Conservation (phyloP, 2,113 vertebrate genomes). For the Coryphaenoides rupestris region DNA sequence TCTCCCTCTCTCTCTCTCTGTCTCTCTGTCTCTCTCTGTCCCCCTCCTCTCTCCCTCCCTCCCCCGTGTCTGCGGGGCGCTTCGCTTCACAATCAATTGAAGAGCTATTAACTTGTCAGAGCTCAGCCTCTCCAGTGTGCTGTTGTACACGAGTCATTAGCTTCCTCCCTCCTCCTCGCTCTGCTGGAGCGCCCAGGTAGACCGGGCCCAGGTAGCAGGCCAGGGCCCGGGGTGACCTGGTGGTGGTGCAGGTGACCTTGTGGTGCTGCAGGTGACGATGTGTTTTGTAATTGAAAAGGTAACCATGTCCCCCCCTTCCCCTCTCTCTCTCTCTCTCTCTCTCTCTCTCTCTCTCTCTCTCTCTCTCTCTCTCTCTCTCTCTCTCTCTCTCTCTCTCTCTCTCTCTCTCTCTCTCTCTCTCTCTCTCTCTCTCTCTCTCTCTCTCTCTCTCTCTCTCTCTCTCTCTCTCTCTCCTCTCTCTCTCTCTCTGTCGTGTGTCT, state of each 20-base stretch:
- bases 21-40: neutral
- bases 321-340: no score
- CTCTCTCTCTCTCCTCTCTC: no score
- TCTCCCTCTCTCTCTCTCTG: no score
- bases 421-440: no score
- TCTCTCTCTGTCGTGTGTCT: neutral
- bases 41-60: constrained; percentile 1
- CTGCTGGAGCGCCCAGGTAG: constrained; percentile 20
- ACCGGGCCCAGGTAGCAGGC: no score
- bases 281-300: constrained; percentile 65
- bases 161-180: constrained; percentile 43
- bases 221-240: no score
- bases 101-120: constrained; percentile 48
- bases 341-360: no score
- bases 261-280: constrained; percentile 68
- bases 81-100: constrained; percentile 44
- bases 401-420: no score
- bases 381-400: neutral
- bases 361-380: constrained; percentile 7
- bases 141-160: constrained; percentile 52
- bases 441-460: no score
- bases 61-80: constrained; percentile 31
- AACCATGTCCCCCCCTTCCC: constrained; percentile 47
- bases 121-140: constrained; percentile 41
- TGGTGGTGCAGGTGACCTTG: constrained; percentile 72